phyloP scores from a whole-genome alignment of 2,888 invertebrate species.

The Tetrapedia diversipes region DNA sequence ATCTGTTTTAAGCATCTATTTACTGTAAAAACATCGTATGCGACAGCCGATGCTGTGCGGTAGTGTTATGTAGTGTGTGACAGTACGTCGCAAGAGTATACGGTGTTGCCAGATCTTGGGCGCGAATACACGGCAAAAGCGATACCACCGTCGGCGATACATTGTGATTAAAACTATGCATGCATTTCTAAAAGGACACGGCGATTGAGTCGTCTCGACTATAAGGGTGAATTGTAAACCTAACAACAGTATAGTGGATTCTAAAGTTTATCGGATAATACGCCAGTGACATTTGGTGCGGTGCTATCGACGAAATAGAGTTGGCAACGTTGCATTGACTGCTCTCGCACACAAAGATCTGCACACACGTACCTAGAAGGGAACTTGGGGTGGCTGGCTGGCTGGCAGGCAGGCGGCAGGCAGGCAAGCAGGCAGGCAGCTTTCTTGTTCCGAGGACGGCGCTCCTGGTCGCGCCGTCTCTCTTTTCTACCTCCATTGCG shows the following conservation, averaged over 20 bases:
- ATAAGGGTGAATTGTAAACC: constrained; percentile 31
- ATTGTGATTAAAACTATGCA: constrained; percentile 19
- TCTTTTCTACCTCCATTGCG: constrained; percentile 73
- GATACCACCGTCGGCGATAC: constrained; percentile 1
- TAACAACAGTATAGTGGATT: constrained; percentile 21
- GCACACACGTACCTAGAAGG: constrained; percentile 69
- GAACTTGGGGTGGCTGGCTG: constrained; percentile 76
- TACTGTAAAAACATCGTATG: constrained; percentile 48
- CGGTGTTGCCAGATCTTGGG: constrained; percentile 74
- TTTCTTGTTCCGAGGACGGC: constrained; percentile 78
- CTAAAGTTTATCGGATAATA: constrained; percentile 44
- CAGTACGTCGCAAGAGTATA: constrained; percentile 77
- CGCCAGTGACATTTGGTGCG: constrained; percentile 70
- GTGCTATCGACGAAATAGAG: constrained; percentile 70
- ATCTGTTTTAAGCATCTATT: constrained; percentile 33
- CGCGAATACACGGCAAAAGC: constrained; percentile 58
- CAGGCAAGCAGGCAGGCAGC: constrained; percentile 70
- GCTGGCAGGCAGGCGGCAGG: constrained; percentile 64
- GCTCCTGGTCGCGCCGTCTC: constrained; percentile 73
- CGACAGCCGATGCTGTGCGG: constrained; percentile 54
- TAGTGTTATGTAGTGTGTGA: constrained; percentile 71
- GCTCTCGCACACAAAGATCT: constrained; percentile 68
- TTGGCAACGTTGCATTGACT: constrained; percentile 79
- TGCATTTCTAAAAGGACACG: constrained; percentile 8
- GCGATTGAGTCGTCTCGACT: constrained; percentile 24